phyloP scores from a whole-genome alignment of 2,113 vertebrate species.

The Oreochromis niloticus region DNA sequence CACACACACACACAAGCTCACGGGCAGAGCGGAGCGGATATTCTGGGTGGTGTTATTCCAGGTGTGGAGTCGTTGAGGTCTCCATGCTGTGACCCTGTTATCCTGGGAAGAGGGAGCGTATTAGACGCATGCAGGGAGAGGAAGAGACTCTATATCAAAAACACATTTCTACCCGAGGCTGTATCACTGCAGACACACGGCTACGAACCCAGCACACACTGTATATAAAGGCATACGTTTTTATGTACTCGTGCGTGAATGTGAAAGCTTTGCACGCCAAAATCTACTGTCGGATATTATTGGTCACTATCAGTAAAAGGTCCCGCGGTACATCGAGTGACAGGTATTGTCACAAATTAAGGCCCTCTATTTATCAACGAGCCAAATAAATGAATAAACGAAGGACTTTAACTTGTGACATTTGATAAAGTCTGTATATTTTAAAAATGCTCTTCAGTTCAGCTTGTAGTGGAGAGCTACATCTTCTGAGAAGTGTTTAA shows the following conservation, averaged over 20 bases:
- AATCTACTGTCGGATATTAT: not conserved
- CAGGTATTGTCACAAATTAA: not conserved
- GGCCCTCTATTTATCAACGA: rapidly evolving
- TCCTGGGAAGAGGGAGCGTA: slow-evolving; percentile 69
- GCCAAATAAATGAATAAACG: not conserved
- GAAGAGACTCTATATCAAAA: slow-evolving; percentile 71
- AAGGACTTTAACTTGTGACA: not conserved
- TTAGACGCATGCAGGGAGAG: slow-evolving; percentile 65
- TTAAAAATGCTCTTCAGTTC: not conserved
- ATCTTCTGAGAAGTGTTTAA: not conserved
- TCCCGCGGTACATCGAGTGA: not conserved
- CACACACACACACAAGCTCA: not conserved
- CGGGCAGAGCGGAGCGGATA: slow-evolving; percentile 56
- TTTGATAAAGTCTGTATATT: not conserved
- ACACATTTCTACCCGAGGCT: slow-evolving; percentile 64
- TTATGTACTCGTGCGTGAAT: not conserved
- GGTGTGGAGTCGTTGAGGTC: slow-evolving; percentile 72
- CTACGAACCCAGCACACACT: not conserved
- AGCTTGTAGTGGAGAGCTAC: not conserved
- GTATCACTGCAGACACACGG: slow-evolving; percentile 49
- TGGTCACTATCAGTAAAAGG: not conserved
- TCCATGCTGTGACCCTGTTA: slow-evolving; percentile 73
- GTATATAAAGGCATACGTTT: not conserved
- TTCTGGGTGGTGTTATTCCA: slow-evolving; percentile 74
- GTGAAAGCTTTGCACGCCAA: not conserved